Conservation (phyloP, 2,113 vertebrate genomes). For the Conger conger region DNA sequence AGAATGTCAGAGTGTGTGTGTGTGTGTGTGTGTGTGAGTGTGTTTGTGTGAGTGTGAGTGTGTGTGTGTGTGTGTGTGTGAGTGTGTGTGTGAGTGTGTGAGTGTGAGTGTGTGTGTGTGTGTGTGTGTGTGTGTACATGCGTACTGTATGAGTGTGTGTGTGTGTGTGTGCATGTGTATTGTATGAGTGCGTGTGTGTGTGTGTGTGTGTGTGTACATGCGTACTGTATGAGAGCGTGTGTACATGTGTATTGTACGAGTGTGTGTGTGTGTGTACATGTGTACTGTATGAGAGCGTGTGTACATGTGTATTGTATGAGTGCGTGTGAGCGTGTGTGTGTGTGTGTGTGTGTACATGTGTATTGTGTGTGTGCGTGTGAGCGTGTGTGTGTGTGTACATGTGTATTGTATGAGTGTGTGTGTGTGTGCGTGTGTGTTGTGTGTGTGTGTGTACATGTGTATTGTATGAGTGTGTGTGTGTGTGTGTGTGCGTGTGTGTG, state of each 20-base stretch:
- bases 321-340: background rate
- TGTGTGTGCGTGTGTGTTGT: background rate
- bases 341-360: background rate
- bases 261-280: conserved; percentile 16
- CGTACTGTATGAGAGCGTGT: conserved; percentile 27
- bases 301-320: background rate
- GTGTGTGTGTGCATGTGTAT: background rate
- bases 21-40: background rate
- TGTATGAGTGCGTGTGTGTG: background rate
- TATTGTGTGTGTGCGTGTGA: background rate
- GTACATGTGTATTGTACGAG: conserved; percentile 20
- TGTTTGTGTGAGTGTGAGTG: background rate
- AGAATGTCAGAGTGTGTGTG: background rate
- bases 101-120: background rate
- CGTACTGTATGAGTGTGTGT: background rate
- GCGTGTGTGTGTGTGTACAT: background rate
- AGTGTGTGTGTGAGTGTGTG: background rate
- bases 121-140: background rate
- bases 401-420: background rate
- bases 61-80: background rate
- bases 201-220: background rate
- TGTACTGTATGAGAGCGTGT: conserved; percentile 2
- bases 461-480: background rate
- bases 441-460: background rate
- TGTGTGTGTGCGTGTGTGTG: background rate